These are phyloP conservation scores for Periparus ater DNA, from an alignment of 2,797 vertebrate species.

Conservation along the genomic window DNA sequence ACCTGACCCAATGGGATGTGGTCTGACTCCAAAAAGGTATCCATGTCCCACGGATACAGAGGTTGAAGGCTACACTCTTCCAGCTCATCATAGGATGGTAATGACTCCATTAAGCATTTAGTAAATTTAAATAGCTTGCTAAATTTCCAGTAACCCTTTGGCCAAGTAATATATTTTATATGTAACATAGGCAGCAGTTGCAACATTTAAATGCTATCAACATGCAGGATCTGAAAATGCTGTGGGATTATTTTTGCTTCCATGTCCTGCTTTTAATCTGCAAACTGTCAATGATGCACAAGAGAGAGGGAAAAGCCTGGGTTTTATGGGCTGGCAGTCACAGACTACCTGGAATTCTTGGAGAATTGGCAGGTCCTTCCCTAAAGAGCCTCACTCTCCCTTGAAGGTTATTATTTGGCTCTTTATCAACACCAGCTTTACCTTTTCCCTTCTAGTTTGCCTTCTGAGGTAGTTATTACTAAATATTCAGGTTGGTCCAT, in stretches of 20 bases:
- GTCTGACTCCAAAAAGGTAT: fast-evolving
- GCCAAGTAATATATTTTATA: not conserved
- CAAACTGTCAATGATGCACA: not conserved
- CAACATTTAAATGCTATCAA: not conserved
- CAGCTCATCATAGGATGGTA: not conserved
- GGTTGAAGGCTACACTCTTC: not conserved
- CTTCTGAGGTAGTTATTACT: not conserved
- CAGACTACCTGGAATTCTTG: not conserved
- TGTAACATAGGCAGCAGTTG: not conserved
- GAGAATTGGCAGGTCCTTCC: not conserved
- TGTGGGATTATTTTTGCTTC: not conserved
- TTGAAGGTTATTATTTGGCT: not conserved
- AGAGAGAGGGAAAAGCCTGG: not conserved
- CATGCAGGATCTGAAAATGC: not conserved
- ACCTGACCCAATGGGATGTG: not conserved
- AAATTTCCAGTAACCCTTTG: not conserved
- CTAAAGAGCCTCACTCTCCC: not conserved
- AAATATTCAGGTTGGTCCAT: not conserved
- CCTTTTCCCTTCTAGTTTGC: not conserved
- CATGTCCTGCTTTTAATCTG: not conserved
- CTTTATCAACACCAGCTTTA: not conserved
- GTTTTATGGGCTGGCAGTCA: not conserved
- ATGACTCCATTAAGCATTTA: not conserved
- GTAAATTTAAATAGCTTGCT: not conserved
- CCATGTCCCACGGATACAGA: fast-evolving